Evolutionary conservation across 2,888 invertebrate species (phyloP), one percentile per base, ranked within the genome.

Genomic region (Drosophila paramelanica): DNA sequence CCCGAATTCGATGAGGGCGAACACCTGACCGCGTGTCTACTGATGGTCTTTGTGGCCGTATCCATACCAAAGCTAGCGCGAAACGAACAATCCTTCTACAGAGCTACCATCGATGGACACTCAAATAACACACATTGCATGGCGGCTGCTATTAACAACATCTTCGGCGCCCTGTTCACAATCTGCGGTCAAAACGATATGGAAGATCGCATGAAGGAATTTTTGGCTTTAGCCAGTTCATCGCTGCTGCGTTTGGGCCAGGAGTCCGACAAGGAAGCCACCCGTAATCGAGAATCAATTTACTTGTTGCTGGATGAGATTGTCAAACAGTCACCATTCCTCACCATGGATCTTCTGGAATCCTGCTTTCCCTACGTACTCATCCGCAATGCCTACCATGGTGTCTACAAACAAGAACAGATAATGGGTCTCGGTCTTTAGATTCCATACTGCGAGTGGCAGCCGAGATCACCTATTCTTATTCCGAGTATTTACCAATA

Each of bases 81-180:
- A 66, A 96, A 95, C 84, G 98, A 99, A 67, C 95, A 95, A 57
- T 97, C 98, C 0, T 97, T 97, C 87, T 97, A 97, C 91, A 94
- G 97, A 65, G 96, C 97, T 0, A 96, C 97, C 1, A 93, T 97
- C 64, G 96, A 97, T 93, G 98, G 98, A 0, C 99, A 99, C 91
- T 96, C 97, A n/a, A 99, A 99, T 93, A 99, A 99, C 92, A 98
- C 98, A 70, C 99, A 99, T 92, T 99, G 99, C 91, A 96, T 99
- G 94, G 98, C 99, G 1, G 95, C 97, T 46, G 98, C 99, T 0
- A 97, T 99, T 41, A 98, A 98, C 90, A 97, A 97, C 83, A 97
- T 99, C 72, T 99, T 99, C 89, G 98, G 98, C 17, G 99, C 99
- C 1, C 93, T 99, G 57, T 99, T 99, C 90, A 98, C 98, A 2